Conservation (phyloP, 2,888 invertebrate genomes). For the Rhopalosiphum nymphaeae region DNA sequence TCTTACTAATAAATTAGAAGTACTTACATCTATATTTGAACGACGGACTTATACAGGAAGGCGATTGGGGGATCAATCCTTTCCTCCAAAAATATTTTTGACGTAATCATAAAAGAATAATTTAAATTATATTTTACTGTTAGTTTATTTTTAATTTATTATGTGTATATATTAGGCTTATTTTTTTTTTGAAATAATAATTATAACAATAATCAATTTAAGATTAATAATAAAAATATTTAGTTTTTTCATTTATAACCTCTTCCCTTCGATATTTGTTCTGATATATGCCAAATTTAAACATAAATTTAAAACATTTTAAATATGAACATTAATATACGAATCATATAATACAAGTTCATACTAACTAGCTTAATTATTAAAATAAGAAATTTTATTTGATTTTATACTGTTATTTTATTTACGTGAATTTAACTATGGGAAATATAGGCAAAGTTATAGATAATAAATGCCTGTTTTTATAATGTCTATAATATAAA, state of each 20-base stretch:
- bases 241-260: neutral
- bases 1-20: neutral
- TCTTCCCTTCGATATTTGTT: neutral
- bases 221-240: neutral
- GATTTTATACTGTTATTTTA: neutral
- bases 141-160: neutral
- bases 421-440: neutral
- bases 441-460: neutral
- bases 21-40: neutral
- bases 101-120: neutral
- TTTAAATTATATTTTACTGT: neutral
- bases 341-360: neutral
- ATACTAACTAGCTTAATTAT: neutral
- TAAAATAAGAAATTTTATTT: neutral
- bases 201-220: too few relatives aligned
- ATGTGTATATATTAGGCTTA: neutral
- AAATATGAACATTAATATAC: neutral
- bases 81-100: neutral
- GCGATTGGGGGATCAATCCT: neutral
- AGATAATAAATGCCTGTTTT: neutral
- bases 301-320: neutral
- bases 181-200: neutral
- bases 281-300: neutral
- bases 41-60: neutral
- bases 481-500: too few relatives aligned